A percentile compares a stretch with the other conserved stretches of the same genome.
Evolutionary conservation across 2,113 vertebrate species (phyloP).

Genomic region (Pelobates fuscus): DNA sequence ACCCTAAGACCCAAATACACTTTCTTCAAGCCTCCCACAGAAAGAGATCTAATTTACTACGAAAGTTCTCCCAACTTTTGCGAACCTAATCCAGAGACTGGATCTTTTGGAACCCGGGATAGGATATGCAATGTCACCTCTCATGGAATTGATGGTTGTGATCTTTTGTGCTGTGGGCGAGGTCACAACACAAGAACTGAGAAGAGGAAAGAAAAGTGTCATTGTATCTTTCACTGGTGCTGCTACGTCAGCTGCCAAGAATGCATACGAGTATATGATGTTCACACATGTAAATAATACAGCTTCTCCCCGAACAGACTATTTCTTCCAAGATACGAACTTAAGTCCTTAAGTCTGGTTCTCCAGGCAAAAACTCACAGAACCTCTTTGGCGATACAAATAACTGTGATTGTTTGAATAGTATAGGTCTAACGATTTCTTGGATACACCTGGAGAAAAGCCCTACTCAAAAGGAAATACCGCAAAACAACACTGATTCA

Average conservation of each 20-base stretch:
- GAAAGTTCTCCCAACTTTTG: constrained; percentile 81
- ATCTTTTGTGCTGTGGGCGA: constrained; percentile 77
- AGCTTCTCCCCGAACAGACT: constrained; percentile 19
- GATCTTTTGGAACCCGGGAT: constrained; percentile 77
- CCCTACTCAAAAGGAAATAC: constrained; percentile 7
- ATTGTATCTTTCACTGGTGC: constrained; percentile 82
- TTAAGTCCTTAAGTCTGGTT: constrained; percentile 54
- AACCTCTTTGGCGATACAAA: constrained; percentile 58
- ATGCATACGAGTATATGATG: constrained; percentile 75
- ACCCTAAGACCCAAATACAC: constrained; percentile 77
- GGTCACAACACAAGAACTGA: constrained; percentile 79
- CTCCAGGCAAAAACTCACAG: constrained; percentile 56
- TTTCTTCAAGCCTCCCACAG: constrained; percentile 78
- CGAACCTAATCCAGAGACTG: constrained; percentile 75
- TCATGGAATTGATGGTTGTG: constrained; percentile 78
- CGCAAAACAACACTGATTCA: not conserved
- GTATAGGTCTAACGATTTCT: constrained; percentile 62
- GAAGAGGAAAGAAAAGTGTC: constrained; percentile 75
- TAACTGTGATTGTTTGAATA: constrained; percentile 58
- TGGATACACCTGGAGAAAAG: constrained; percentile 52
- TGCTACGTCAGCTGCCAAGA: constrained; percentile 83
- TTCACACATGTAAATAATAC: constrained; percentile 79
- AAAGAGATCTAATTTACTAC: constrained; percentile 79
- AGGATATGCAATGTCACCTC: constrained; percentile 78
- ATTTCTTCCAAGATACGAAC: constrained; percentile 36